phyloP scores from a whole-genome alignment of 2,888 invertebrate genomes.

The Heliothis peltigera region DNA sequence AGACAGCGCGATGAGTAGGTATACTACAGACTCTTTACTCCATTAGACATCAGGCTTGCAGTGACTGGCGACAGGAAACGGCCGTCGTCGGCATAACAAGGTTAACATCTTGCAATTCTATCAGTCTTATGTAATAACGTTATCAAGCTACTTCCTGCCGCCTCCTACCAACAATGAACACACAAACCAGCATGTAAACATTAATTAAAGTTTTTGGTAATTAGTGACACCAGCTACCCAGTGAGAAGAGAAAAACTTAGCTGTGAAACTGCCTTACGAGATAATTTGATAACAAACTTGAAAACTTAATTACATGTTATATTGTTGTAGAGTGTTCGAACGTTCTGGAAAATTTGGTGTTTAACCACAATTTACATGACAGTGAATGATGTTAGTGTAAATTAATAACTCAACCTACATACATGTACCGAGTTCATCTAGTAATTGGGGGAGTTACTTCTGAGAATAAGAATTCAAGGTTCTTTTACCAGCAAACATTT shows the following conservation, averaged over 20 bases:
- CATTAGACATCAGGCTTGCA: constrained; percentile 72
- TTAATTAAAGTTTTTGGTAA: constrained; percentile 60
- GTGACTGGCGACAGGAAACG: constrained; percentile 73
- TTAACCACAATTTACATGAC: not conserved
- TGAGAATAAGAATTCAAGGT: not conserved
- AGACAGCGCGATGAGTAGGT: constrained; percentile 26
- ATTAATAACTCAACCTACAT: not conserved
- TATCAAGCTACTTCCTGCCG: constrained; percentile 69
- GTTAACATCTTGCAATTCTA: constrained; percentile 82
- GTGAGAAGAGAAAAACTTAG: constrained; percentile 40
- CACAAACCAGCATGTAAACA: constrained; percentile 63
- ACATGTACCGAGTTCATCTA: not conserved
- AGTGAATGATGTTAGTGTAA: constrained; percentile 2
- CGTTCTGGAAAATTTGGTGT: constrained; percentile 1
- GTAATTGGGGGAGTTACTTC: not conserved
- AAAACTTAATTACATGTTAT: constrained; percentile 41
- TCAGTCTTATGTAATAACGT: constrained; percentile 77
- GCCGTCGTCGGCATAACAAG: constrained; percentile 77
- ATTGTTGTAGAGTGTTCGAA: constrained; percentile 6
- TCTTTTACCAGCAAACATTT: not conserved
- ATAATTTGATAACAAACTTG: constrained; percentile 30
- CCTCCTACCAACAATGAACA: constrained; percentile 55
- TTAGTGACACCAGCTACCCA: constrained; percentile 31
- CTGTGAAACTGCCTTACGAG: constrained; percentile 23
- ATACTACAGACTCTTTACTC: constrained; percentile 68